Conservation (phyloP, 2,113 vertebrate genomes). For the Daphoenositta chrysoptera region DNA sequence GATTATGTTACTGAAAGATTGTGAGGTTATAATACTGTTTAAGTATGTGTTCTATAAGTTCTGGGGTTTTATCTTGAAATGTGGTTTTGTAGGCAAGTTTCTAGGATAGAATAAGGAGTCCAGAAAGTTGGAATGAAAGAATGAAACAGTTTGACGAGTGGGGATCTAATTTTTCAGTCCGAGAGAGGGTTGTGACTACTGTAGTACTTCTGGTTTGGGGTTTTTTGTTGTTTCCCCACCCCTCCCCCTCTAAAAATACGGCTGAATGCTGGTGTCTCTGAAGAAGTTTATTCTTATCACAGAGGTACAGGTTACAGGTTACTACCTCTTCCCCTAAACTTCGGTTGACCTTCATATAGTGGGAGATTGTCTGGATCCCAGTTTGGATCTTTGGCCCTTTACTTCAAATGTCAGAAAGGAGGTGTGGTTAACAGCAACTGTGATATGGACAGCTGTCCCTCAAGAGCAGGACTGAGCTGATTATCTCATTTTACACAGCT, state of each 20-base stretch:
- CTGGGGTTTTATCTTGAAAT: background rate
- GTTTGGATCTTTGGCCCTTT: background rate
- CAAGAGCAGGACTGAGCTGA: background rate
- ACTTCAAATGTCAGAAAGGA: background rate
- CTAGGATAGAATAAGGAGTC: background rate
- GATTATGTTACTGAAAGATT: background rate
- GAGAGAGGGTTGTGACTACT: background rate
- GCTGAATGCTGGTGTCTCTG: background rate
- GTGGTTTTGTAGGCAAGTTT: background rate
- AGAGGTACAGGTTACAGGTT: background rate
- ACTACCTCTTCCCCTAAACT: background rate
- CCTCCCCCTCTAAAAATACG: background rate
- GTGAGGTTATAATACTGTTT: background rate
- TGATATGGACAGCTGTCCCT: slow-evolving; percentile 12
- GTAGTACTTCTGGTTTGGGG: background rate
- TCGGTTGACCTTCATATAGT: background rate
- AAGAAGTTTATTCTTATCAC: background rate
- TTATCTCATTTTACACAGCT: slow-evolving; percentile 35
- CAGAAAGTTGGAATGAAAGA: background rate
- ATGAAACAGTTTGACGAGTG: background rate
- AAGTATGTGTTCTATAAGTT: background rate
- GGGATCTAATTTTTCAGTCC: background rate
- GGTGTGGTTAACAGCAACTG: background rate
- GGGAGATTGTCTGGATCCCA: background rate
- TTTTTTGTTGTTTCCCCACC: background rate